Base-by-base conservation (phyloP, 2,113 vertebrate genomes). In the Paradoxurus hermaphroditus region DNA sequence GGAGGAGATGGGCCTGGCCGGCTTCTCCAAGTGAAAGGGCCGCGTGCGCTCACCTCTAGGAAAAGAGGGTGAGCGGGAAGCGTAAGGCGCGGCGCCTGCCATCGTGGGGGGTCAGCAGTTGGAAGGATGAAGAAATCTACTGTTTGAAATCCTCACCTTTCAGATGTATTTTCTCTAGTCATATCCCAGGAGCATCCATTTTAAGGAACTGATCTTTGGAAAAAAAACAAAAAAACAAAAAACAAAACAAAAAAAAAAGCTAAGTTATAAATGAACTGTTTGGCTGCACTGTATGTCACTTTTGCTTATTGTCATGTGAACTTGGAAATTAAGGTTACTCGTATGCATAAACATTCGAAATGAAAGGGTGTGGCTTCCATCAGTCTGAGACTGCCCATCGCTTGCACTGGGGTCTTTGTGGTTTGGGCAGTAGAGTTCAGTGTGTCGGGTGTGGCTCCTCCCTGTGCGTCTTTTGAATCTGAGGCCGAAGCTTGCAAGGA, bases 241-340 rank as follows among this genome's bases (percentile, higher is more conserved):
- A 53, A 53, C 49, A 53, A 78, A 92, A 92, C 23, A 95, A 97
- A 96, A 72, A 98, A 96, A 98, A 98, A 98, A 97, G 98, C 98
- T 98, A 98, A 98, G 98, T 98, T 98, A 98, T 98, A 98, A 98
- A 98, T 98, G 98, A 98, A 99, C 98, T 98, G 96, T 99, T 99
- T 98, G 98, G 98, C 99, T 99, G 99, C 99, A 99, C 99, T 99
- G 98, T 98, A 98, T 98, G 99, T 99, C 99, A 99, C 98, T 99
- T 99, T 99, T 97, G 98, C 99, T 99, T 98, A 90, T 86, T 97
- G 98, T 98, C 98, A 98, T 98, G 98, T 98, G 98, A 98, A 98
- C 98, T 97, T 98, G 98, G 98, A 99, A 98, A 98, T 98, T 98
- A 98, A 98, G 98, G 98, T 99, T 98, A 98, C 97, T 98, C 5